phyloP scores from a whole-genome alignment of 2,888 invertebrate genomes.

The Hyposoter dolosus region DNA sequence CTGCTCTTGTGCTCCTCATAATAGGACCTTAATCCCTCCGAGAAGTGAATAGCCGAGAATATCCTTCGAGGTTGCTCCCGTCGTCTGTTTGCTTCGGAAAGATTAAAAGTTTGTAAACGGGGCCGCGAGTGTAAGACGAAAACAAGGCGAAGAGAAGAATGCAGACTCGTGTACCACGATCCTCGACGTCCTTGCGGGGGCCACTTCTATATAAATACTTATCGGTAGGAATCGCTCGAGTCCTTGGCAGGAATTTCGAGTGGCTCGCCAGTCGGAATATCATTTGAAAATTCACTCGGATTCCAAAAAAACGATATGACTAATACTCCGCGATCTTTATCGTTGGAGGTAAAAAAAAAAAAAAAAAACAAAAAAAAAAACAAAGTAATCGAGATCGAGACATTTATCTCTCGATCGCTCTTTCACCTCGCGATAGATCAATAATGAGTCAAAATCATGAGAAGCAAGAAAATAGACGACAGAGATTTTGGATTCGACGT shows the following conservation, averaged over 20 bases:
- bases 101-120: not conserved
- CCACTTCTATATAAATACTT: not conserved
- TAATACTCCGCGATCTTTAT: not conserved
- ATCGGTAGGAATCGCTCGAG: not conserved
- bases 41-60: not conserved
- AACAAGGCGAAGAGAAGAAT: not conserved
- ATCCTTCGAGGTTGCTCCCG: not conserved
- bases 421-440: not conserved
- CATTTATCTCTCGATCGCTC: not conserved
- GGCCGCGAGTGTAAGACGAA: not conserved
- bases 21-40: constrained; percentile 1
- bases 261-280: not conserved
- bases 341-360: not conserved
- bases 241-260: constrained; percentile 13
- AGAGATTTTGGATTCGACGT: not conserved
- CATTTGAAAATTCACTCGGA: not conserved
- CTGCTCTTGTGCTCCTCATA: not conserved
- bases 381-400: too few species aligned
- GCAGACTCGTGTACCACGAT: not conserved
- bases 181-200: constrained; percentile 10
- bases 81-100: not conserved
- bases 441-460: not conserved
- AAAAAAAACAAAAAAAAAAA: too few species aligned
- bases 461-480: not conserved
- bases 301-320: not conserved